Conservation (phyloP, 2,797 vertebrate genomes). For the Apogon hyalosoma region DNA sequence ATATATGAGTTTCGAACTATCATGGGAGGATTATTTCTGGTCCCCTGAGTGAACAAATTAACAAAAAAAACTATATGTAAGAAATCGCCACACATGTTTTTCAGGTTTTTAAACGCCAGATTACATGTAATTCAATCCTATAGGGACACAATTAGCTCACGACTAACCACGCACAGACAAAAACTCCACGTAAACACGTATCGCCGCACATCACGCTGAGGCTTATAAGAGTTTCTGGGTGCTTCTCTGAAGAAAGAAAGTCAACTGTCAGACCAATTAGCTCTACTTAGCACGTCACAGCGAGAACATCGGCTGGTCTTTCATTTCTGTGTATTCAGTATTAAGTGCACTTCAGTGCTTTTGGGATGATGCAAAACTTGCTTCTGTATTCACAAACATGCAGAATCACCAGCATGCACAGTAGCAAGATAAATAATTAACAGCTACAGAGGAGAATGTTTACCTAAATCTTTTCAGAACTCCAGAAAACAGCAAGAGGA, state of each 20-base stretch:
- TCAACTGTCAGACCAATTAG: slow-evolving; percentile 26
- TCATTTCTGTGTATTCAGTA: slow-evolving; percentile 17
- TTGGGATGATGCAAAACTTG: slow-evolving; percentile 37
- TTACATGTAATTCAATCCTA: too few relatives aligned
- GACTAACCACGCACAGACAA: too few relatives aligned
- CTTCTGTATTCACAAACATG: slow-evolving; percentile 6
- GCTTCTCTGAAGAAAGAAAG: slow-evolving; percentile 18
- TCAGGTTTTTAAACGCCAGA: too few relatives aligned
- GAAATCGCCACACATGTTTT: too few relatives aligned
- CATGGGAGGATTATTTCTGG: too few relatives aligned
- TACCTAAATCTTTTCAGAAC: slow-evolving; percentile 8
- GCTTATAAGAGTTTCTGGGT: slow-evolving; percentile 11
- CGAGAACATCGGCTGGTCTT: slow-evolving; percentile 15
- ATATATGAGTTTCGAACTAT: background rate
- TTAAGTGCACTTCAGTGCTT: slow-evolving; percentile 14
- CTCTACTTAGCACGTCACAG: background rate
- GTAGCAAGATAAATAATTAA: slow-evolving; percentile 38
- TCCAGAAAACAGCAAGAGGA: slow-evolving; percentile 13
- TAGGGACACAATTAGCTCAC: too few relatives aligned
- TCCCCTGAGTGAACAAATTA: too few relatives aligned
- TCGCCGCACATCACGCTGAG: slow-evolving; percentile 9
- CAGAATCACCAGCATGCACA: slow-evolving; percentile 34
- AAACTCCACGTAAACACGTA: background rate
- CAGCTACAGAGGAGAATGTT: slow-evolving; percentile 23
- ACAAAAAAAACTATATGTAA: too few relatives aligned